These are phyloP conservation scores for Gnathonemus longibarbis DNA, from an alignment of 2,113 vertebrate species.

Conservation along the genomic window DNA sequence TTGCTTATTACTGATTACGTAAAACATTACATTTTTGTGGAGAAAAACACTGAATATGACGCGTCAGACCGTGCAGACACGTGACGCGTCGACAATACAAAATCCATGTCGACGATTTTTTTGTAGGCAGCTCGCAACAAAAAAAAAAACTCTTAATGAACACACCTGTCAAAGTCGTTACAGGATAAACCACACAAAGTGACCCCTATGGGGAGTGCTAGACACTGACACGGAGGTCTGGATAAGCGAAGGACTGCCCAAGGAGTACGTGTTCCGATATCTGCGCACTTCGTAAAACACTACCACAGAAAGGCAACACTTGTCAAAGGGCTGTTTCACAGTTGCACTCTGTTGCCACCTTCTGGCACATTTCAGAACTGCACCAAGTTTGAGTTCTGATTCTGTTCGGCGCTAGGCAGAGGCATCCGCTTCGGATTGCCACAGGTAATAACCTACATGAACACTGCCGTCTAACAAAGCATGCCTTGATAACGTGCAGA, in stretches of 20 bases:
- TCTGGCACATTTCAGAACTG: not conserved
- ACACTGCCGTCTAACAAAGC: not conserved
- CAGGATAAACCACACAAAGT: not conserved
- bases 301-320: not conserved
- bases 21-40: too few species aligned
- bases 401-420: not conserved
- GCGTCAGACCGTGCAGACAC: too few species aligned
- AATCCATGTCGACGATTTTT: too few species aligned
- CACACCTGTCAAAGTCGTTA: not conserved
- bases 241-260: not conserved
- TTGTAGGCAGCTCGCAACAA: not conserved
- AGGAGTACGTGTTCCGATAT: not conserved
- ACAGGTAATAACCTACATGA: not conserved
- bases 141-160: not conserved
- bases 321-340: not conserved
- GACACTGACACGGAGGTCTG: not conserved
- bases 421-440: not conserved
- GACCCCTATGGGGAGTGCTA: not conserved
- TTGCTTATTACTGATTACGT: too few species aligned
- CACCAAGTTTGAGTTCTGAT: not conserved
- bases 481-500: not conserved
- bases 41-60: too few species aligned
- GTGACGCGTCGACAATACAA: too few species aligned
- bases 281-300: not conserved
- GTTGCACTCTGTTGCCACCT: slow-evolving; percentile 5